phyloP scores from a whole-genome alignment of 2,113 vertebrate species.

The Leucoraja erinaceus region DNA sequence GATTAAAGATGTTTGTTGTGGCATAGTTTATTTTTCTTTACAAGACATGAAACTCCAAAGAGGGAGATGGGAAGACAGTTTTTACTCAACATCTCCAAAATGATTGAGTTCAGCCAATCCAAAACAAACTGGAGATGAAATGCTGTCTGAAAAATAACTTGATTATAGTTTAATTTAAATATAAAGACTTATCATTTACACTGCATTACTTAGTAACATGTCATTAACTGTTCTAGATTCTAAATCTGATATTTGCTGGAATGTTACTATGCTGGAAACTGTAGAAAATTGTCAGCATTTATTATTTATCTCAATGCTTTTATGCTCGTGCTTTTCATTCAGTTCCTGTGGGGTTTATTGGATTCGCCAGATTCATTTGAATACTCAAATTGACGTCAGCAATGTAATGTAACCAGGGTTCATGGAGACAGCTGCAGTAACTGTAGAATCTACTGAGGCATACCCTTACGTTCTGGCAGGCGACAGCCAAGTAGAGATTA shows the following conservation, averaged over 20 bases:
- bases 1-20: too few relatives aligned
- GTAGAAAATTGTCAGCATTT: not conserved
- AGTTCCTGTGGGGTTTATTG: not conserved
- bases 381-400: not conserved
- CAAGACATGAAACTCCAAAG: not conserved
- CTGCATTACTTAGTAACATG: not conserved
- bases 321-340: not conserved
- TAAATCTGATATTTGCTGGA: not conserved
- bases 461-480: conserved; percentile 8
- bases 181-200: not conserved
- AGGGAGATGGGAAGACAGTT: not conserved
- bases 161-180: not conserved
- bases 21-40: not conserved
- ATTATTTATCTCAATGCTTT: conserved; percentile 1
- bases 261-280: not conserved
- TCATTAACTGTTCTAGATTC: not conserved
- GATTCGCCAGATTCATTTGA: not conserved
- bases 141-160: not conserved
- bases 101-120: not conserved
- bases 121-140: not conserved
- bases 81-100: not conserved
- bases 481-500: conserved; percentile 20
- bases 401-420: not conserved
- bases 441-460: not conserved
- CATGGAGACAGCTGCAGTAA: not conserved